Percentiles rank a stretch among this genome's conserved stretches.
Evolutionary conservation across 2,888 invertebrate genomes (phyloP).

Genomic region (Hymenopus coronatus): DNA sequence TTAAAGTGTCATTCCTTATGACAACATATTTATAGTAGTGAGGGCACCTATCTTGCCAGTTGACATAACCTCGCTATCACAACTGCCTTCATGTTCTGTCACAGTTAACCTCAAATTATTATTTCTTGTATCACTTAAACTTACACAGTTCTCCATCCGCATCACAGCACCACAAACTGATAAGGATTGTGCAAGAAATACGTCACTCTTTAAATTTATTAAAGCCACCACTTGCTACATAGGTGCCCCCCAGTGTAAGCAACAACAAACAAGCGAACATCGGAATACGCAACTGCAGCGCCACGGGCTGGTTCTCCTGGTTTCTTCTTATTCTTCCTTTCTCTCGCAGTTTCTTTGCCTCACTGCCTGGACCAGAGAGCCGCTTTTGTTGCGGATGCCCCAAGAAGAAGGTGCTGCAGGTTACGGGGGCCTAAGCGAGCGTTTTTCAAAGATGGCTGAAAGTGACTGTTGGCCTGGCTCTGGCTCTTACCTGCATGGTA

Average conservation of each 20-base stretch:
- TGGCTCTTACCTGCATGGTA: background rate
- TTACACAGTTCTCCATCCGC: too few relatives aligned
- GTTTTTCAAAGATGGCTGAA: conserved; percentile 21
- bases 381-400: background rate
- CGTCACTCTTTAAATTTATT: background rate
- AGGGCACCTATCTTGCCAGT: background rate
- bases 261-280: conserved; percentile 14
- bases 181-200: background rate
- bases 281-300: conserved; percentile 8
- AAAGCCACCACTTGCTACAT: background rate
- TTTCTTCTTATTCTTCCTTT: background rate
- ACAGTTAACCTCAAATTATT: background rate
- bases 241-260: conserved; percentile 7
- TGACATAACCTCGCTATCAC: background rate
- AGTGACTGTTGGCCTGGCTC: conserved; percentile 2
- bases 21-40: background rate
- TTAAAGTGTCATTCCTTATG: background rate
- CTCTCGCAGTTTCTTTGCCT: background rate
- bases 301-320: background rate
- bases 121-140: background rate
- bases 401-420: background rate
- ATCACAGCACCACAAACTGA: background rate
- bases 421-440: background rate
- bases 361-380: background rate
- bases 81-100: background rate